Conservation (phyloP, 2,888 invertebrate species). For the Magallana nippona region DNA sequence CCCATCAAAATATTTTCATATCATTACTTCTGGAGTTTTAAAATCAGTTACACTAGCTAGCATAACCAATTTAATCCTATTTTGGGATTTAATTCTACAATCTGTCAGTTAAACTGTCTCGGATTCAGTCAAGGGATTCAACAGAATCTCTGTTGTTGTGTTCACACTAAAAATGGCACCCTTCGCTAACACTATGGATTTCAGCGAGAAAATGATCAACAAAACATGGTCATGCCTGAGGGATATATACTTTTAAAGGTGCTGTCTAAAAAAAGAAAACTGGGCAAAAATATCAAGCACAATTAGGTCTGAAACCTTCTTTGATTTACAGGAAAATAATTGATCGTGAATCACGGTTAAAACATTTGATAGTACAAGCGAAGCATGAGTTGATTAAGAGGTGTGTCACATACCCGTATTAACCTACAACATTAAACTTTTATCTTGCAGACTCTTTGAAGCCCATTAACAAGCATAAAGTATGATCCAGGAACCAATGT, state of each 20-base stretch:
- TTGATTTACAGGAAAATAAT: constrained; percentile 31
- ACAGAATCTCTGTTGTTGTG: not conserved
- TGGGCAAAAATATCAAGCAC: constrained; percentile 20
- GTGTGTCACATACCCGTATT: not conserved
- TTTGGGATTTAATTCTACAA: constrained; percentile 16
- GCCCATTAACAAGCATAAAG: not conserved
- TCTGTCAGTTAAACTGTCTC: not conserved
- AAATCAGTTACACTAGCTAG: not conserved
- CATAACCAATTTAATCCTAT: not conserved
- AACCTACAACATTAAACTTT: constrained; percentile 5
- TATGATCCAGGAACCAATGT: not conserved
- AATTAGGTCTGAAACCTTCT: constrained; percentile 28
- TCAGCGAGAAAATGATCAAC: not conserved
- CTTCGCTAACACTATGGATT: constrained; percentile 18
- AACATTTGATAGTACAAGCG: not conserved
- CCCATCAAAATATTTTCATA: constrained; percentile 9
- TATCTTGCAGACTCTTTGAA: constrained; percentile 29
- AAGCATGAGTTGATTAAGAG: constrained; percentile 6
- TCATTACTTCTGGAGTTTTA: not conserved
- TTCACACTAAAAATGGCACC: not conserved
- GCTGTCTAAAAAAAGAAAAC: constrained; percentile 23
- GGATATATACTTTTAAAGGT: constrained; percentile 9
- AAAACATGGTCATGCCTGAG: not conserved
- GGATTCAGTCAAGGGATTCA: not conserved
- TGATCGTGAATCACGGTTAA: not conserved